phyloP scores from a whole-genome alignment of 2,797 vertebrate species.

The Phyllotis vaccarum region DNA sequence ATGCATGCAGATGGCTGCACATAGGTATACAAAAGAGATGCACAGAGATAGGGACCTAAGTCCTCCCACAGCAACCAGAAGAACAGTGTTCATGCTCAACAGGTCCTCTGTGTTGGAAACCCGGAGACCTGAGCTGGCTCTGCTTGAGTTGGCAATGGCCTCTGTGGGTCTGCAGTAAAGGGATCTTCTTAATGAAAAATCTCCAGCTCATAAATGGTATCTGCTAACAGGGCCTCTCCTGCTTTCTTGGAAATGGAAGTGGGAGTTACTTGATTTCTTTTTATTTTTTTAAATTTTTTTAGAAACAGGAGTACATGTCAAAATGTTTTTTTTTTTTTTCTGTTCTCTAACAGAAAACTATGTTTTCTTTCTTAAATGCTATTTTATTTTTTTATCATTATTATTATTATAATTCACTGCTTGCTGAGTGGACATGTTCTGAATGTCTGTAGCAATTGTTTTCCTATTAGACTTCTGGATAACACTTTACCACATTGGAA shows the following conservation, averaged over 20 bases:
- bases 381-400: neutral
- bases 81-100: accelerated
- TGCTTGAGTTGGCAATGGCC: neutral
- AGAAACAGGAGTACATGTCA: constrained; percentile 73
- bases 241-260: constrained; percentile 78
- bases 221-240: constrained; percentile 68
- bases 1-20: no score
- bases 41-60: no score
- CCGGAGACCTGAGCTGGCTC: accelerated
- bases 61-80: accelerated
- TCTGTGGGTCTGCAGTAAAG: neutral
- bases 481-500: constrained; percentile 67
- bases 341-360: constrained; percentile 58
- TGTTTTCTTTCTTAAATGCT: constrained; percentile 21
- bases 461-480: constrained; percentile 70
- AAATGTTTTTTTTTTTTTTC: constrained; percentile 57
- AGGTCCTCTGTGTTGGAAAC: no score
- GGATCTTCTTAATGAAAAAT: constrained; percentile 58
- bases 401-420: constrained; percentile 15
- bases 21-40: neutral
- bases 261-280: constrained; percentile 70
- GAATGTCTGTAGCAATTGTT: constrained; percentile 46
- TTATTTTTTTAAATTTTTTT: constrained; percentile 64
- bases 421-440: constrained; percentile 44
- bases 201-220: constrained; percentile 55